These are phyloP conservation scores for Xenopus borealis DNA, from an alignment of 2,113 vertebrate genomes.

Conservation along the genomic window DNA sequence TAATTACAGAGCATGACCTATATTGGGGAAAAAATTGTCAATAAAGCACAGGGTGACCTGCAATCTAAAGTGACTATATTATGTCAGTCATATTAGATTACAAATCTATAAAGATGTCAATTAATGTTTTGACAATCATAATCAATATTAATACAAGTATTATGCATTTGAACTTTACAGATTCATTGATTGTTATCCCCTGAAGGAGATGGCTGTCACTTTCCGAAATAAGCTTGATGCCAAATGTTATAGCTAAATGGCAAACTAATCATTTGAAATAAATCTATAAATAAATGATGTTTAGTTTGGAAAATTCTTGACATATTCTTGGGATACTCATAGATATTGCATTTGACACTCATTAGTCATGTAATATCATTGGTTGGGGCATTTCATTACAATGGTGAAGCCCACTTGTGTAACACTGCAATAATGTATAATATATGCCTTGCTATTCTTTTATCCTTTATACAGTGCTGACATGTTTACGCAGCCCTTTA, in stretches of 20 bases:
- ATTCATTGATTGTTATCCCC: constrained; percentile 25
- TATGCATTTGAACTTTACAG: constrained; percentile 28
- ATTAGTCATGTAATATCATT: no score
- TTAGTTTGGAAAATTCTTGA: no score
- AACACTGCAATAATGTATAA: no score
- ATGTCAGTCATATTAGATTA: constrained; percentile 40
- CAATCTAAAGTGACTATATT: constrained; percentile 2
- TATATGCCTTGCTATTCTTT: no score
- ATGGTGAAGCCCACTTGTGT: no score
- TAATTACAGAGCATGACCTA: background rate
- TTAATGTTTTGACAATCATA: constrained; percentile 32
- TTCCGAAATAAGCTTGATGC: constrained; percentile 14
- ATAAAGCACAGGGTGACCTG: background rate
- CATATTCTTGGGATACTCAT: no score
- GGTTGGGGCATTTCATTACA: no score
- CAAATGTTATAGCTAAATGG: constrained; percentile 40
- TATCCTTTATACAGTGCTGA: no score
- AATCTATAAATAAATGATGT: background rate
- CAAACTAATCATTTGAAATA: constrained; percentile 24
- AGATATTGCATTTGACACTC: no score
- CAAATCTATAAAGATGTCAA: constrained; percentile 35
- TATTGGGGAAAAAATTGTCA: background rate
- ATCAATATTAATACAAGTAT: constrained; percentile 39
- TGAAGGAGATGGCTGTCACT: constrained; percentile 19
- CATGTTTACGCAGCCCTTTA: no score